Conservation (phyloP, 1,140 invertebrate genomes). For the Eriosoma lanigerum region DNA sequence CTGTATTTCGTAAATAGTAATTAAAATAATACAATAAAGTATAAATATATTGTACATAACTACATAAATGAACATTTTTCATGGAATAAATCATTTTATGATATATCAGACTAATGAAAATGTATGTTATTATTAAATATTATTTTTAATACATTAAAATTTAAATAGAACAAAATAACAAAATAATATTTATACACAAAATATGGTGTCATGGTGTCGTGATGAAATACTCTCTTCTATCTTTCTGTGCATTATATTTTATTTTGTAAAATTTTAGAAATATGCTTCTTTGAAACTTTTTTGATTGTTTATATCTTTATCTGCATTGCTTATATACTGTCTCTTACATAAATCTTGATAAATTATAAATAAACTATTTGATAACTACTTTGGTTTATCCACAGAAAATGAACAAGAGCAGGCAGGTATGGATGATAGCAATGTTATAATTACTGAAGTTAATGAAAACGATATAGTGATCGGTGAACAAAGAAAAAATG, state of each 20-base stretch:
- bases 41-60: too few relatives aligned
- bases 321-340: background rate
- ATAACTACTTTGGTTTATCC: slow-evolving; percentile 30
- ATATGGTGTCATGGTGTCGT: background rate
- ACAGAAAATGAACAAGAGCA: slow-evolving; percentile 36
- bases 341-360: background rate
- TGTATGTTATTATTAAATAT: too few relatives aligned
- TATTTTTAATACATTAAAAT: too few relatives aligned
- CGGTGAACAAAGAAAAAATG: slow-evolving; percentile 48
- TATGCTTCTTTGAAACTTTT: background rate
- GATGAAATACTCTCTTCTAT: slow-evolving; percentile 22
- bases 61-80: too few relatives aligned
- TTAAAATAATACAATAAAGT: too few relatives aligned
- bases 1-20: too few relatives aligned
- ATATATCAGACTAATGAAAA: too few relatives aligned
- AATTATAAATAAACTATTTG: background rate
- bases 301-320: background rate
- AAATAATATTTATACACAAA: too few relatives aligned
- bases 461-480: background rate
- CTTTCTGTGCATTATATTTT: slow-evolving; percentile 3
- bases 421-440: slow-evolving; percentile 21
- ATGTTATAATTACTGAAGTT: slow-evolving; percentile 24
- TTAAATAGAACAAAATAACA: too few relatives aligned
- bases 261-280: background rate
- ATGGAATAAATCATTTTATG: too few relatives aligned